These are phyloP conservation scores for Pterobdella sp. DNA, from an alignment of 2,888 invertebrate species.

Conservation along the genomic window DNA sequence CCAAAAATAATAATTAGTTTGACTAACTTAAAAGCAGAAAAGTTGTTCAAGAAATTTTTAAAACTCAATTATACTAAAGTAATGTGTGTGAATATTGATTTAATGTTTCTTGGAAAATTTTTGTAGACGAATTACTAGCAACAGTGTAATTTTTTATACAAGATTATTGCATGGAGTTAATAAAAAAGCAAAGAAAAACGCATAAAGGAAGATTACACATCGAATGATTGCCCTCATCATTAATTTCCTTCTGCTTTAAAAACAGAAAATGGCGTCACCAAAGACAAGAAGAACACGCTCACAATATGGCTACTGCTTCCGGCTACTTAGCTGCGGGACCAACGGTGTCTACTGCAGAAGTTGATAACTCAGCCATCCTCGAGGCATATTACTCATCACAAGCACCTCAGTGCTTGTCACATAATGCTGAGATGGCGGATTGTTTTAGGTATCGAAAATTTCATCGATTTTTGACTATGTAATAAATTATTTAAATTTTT, in stretches of 20 bases:
- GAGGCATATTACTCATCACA: conserved; percentile 9
- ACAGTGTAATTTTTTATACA: no score
- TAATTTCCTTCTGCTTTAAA: neutral
- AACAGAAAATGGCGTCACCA: conserved; percentile 12
- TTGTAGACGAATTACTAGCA: no score
- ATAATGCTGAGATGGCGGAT: neutral
- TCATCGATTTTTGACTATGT: neutral
- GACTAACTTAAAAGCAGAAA: no score
- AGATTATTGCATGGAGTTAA: no score
- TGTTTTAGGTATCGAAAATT: neutral
- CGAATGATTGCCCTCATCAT: neutral
- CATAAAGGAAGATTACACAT: neutral
- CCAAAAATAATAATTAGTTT: no score
- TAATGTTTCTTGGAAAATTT: no score
- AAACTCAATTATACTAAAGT: no score
- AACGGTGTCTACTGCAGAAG: neutral
- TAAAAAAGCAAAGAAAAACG: neutral
- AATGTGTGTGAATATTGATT: no score
- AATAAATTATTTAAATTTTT: no score
- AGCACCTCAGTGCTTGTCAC: neutral
- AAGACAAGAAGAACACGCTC: conserved; percentile 6
- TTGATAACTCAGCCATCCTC: conserved; percentile 2
- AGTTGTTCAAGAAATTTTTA: no score
- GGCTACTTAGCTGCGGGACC: conserved; percentile 9
- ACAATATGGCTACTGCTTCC: conserved; percentile 5